These are phyloP conservation scores for Rhyzopertha dominica DNA, from an alignment of 1,140 invertebrate genomes.

Conservation along the genomic window DNA sequence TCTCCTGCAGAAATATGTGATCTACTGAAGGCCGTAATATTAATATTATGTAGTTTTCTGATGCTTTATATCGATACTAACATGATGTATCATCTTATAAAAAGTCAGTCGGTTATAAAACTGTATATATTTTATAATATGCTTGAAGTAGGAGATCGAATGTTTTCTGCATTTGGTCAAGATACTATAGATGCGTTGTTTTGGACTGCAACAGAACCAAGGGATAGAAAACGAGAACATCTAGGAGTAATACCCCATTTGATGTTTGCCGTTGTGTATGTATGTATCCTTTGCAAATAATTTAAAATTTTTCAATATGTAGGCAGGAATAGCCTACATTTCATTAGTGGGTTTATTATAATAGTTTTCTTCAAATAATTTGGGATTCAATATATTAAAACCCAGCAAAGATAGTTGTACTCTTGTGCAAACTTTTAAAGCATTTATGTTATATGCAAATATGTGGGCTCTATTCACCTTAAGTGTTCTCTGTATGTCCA, in stretches of 20 bases:
- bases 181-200: conserved; percentile 96
- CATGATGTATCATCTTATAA: conserved; percentile 97
- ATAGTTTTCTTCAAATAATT: no score
- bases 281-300: conserved; percentile 76
- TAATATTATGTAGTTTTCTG: conserved; percentile 77
- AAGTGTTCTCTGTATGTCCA: no score
- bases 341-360: no score
- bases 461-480: no score
- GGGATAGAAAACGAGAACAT: conserved; percentile 74
- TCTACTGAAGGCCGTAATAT: conserved; percentile 85
- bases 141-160: conserved; percentile 93
- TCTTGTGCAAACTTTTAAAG: no score
- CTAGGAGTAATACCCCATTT: conserved; percentile 85
- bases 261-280: conserved; percentile 85
- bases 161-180: conserved; percentile 97
- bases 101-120: conserved; percentile 98
- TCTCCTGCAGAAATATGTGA: conserved; percentile 95
- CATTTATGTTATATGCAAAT: no score
- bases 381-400: no score
- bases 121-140: conserved; percentile 99
- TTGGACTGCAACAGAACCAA: conserved; percentile 95
- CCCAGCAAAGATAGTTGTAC: no score
- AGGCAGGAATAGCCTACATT: no score
- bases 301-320: background rate
- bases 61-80: conserved; percentile 94